Percentiles rank a stretch among this genome's conserved stretches.
Conservation (phyloP, 1,140 invertebrate genomes). For the Galleria mellonella region DNA sequence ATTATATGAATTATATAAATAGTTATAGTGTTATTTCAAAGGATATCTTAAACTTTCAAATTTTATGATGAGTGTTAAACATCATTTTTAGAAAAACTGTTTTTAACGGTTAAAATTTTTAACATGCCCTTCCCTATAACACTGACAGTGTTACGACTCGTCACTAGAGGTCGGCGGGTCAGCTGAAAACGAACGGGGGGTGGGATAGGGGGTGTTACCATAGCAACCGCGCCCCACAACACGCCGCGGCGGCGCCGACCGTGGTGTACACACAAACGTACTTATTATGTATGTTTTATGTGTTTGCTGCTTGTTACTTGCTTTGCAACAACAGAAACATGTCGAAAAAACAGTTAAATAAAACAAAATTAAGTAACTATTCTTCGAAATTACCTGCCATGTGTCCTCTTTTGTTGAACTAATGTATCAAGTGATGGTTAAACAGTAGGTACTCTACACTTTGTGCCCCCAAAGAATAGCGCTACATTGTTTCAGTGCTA, state of each 20-base stretch:
- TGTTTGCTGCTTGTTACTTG: constrained; percentile 47
- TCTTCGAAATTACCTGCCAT: too few relatives aligned
- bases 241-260: constrained; percentile 61
- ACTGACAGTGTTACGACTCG: constrained; percentile 49
- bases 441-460: background rate
- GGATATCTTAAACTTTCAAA: too few relatives aligned
- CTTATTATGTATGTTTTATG: constrained; percentile 60
- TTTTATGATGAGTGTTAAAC: too few relatives aligned
- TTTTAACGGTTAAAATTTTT: background rate
- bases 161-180: constrained; percentile 60
- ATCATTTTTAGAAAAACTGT: too few relatives aligned
- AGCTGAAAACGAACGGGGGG: constrained; percentile 41
- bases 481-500: background rate
- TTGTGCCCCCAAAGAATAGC: too few relatives aligned
- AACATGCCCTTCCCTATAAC: constrained; percentile 31
- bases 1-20: too few relatives aligned
- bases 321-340: constrained; percentile 21
- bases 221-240: constrained; percentile 63
- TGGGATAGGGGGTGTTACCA: constrained; percentile 37
- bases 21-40: too few relatives aligned
- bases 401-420: too few relatives aligned
- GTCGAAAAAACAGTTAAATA: too few relatives aligned
- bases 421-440: too few relatives aligned
- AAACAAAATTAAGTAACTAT: background rate
- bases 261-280: constrained; percentile 27